These are phyloP conservation scores for Rhegmatorhina hoffmannsi DNA, from an alignment of 2,113 vertebrate genomes.

Conservation along the genomic window DNA sequence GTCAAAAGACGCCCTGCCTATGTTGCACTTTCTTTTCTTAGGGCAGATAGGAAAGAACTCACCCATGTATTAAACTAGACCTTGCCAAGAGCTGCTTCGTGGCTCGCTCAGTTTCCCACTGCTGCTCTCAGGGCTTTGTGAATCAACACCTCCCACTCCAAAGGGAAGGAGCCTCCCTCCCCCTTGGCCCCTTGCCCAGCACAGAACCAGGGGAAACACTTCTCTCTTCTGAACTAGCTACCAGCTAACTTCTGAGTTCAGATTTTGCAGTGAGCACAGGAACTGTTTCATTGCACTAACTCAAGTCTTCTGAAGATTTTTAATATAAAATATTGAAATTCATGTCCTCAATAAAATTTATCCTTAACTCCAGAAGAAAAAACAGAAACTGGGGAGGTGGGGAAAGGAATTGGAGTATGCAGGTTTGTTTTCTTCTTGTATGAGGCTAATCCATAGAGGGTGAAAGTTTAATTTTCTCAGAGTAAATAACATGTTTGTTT, in stretches of 20 bases:
- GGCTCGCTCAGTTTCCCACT: background rate
- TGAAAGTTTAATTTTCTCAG: background rate
- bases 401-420: background rate
- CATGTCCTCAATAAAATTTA: background rate
- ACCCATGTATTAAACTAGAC: background rate
- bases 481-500: background rate
- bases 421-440: background rate
- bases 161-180: background rate
- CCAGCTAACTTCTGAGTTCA: background rate
- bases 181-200: too few species aligned
- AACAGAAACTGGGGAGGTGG: background rate
- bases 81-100: background rate
- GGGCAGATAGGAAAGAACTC: constrained; percentile 29
- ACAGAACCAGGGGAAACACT: background rate
- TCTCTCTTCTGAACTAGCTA: background rate
- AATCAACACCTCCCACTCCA: background rate
- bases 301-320: background rate
- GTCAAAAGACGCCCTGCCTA: background rate
- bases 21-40: background rate
- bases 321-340: background rate
- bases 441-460: background rate
- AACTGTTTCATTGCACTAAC: background rate
- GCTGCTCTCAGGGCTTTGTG: background rate
- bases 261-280: background rate
- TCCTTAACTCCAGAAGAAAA: background rate